Conservation (phyloP, 2,888 invertebrate genomes). For the Chromoteleia sp. region DNA sequence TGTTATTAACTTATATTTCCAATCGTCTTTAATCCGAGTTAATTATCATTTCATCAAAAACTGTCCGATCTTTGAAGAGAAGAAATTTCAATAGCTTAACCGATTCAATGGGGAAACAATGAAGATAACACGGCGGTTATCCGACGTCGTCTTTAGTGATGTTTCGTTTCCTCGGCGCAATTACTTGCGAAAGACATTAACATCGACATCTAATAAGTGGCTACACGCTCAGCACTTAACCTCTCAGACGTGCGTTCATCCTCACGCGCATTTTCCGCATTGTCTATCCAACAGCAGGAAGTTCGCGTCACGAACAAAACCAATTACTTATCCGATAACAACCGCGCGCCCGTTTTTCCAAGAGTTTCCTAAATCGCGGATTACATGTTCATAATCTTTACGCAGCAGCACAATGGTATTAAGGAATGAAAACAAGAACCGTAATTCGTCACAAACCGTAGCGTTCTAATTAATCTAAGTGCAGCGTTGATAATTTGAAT, state of each 20-base stretch:
- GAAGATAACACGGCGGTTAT: slow-evolving; percentile 35
- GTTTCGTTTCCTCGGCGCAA: slow-evolving; percentile 32
- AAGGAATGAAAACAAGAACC: background rate
- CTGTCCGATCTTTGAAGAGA: no score
- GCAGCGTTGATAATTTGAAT: background rate
- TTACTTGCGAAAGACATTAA: slow-evolving; percentile 59
- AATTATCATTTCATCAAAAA: no score
- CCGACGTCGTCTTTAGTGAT: slow-evolving; percentile 39
- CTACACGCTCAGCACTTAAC: slow-evolving; percentile 45
- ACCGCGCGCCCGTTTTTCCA: slow-evolving; percentile 4
- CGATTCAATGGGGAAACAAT: slow-evolving; percentile 37
- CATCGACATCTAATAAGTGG: slow-evolving; percentile 64
- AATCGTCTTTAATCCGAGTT: no score
- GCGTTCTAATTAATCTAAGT: slow-evolving; percentile 14
- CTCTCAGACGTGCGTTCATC: slow-evolving; percentile 37
- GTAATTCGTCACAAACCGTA: no score
- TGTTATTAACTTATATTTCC: no score
- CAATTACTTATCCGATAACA: slow-evolving; percentile 41
- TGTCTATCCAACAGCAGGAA: slow-evolving; percentile 9
- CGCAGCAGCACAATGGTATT: no score
- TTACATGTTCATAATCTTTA: slow-evolving; percentile 9
- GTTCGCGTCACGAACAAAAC: slow-evolving; percentile 34
- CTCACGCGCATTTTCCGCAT: slow-evolving; percentile 26
- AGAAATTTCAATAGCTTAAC: no score
- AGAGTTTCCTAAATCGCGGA: slow-evolving; percentile 4